These are phyloP conservation scores for Sprattus sprattus DNA, from an alignment of 2,113 vertebrate genomes.

Conservation along the genomic window DNA sequence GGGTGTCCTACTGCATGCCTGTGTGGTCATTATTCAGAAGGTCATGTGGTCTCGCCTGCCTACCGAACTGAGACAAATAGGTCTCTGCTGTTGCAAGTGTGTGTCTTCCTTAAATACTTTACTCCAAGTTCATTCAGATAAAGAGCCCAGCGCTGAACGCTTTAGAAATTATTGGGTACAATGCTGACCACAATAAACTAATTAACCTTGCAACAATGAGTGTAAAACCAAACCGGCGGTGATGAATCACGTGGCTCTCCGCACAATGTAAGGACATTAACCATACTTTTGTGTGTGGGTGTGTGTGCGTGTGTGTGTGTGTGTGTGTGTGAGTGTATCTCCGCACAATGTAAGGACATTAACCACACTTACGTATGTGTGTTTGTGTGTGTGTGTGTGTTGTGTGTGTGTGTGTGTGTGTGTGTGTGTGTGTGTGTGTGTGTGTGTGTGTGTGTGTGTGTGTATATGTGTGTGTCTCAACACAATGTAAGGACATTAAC, in stretches of 20 bases:
- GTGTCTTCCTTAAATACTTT: conserved; percentile 4
- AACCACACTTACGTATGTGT: too few species aligned
- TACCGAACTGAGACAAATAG: conserved; percentile 7
- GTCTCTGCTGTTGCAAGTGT: neutral
- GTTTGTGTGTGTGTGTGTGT: too few species aligned
- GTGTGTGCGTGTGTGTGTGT: too few species aligned
- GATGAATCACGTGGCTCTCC: neutral
- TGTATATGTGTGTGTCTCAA: too few species aligned
- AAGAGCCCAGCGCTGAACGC: neutral
- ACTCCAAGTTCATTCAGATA: neutral
- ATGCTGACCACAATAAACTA: neutral
- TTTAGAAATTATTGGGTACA: neutral
- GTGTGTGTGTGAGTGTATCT: too few species aligned
- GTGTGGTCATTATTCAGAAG: conserved; percentile 12
- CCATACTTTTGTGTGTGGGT: neutral
- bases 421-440: too few species aligned
- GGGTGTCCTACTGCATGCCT: neutral
- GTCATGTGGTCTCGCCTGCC: neutral
- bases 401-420: too few species aligned
- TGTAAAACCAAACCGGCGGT: neutral
- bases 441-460: too few species aligned
- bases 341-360: too few species aligned
- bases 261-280: neutral
- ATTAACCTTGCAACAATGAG: neutral
- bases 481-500: neutral